phyloP scores from a whole-genome alignment of 2,113 vertebrate genomes.

The Bostrychus sinensis region DNA sequence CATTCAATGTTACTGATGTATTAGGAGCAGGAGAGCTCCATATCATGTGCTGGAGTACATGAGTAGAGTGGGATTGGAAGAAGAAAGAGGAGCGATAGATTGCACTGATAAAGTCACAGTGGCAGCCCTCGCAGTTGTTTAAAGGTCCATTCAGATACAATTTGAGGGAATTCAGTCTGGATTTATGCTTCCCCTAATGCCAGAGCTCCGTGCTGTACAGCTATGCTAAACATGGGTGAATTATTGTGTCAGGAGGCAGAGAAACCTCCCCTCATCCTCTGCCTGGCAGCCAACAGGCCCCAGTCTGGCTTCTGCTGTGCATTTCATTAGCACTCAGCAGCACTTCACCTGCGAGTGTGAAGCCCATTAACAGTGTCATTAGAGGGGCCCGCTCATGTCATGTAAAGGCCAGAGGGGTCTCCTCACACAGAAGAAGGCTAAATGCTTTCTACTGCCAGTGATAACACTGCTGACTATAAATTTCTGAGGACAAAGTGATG shows the following conservation, averaged over 20 bases:
- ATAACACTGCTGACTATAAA: too few relatives aligned
- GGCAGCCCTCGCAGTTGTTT: conserved; percentile 68
- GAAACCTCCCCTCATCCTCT: conserved; percentile 2
- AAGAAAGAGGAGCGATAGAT: conserved; percentile 57
- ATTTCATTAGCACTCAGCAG: conserved; percentile 56
- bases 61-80: conserved; percentile 51
- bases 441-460: conserved; percentile 1
- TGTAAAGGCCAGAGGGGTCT: conserved; percentile 21
- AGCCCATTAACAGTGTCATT: conserved; percentile 50
- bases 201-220: conserved; percentile 29
- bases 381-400: conserved; percentile 25
- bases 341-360: conserved; percentile 46
- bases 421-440: neutral
- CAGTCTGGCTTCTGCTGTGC: conserved; percentile 34
- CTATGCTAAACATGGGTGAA: conserved; percentile 62
- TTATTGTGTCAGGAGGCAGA: conserved; percentile 58
- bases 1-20: too few relatives aligned
- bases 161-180: too few relatives aligned
- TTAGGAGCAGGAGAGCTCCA: conserved; percentile 20
- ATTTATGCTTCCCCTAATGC: conserved; percentile 67
- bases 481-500: too few relatives aligned
- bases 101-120: conserved; percentile 41
- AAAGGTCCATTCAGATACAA: conserved; percentile 75
- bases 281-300: conserved; percentile 20
- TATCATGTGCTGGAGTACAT: conserved; percentile 33